Evolutionary conservation across 53 echinoderm and acorn worm species (phyloP).

Genomic region (Luidia sarsii): DNA sequence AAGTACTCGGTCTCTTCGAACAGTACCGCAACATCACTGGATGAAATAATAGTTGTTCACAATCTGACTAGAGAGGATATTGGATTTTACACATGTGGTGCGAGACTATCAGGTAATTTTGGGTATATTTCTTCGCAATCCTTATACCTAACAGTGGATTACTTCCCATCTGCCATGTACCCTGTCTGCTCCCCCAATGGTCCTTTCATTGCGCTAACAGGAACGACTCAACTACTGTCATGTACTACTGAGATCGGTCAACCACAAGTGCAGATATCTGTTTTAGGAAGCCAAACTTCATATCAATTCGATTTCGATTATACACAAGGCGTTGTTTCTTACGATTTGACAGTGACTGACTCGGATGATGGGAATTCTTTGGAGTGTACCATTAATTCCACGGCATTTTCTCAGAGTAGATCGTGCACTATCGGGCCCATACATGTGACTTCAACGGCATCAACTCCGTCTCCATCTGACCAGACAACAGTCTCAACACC

Average conservation of each 20-base stretch:
- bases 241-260: constrained; percentile 26
- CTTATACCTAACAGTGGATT: not conserved
- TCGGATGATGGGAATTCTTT: not conserved
- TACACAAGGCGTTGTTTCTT: too few species aligned
- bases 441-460: too few species aligned
- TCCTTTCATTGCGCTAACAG: constrained; percentile 12
- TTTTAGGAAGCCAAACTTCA: not conserved
- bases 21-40: not conserved
- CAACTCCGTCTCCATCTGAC: too few species aligned
- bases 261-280: not conserved
- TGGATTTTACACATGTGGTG: not conserved
- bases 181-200: constrained; percentile 25
- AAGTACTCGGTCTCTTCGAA: too few species aligned
- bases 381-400: constrained; percentile 1
- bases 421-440: constrained; percentile 35
- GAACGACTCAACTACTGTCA: constrained; percentile 4
- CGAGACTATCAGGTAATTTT: not conserved
- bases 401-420: not conserved
- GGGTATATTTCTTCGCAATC: too few species aligned
- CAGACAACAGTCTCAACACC: too few species aligned
- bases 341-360: not conserved
- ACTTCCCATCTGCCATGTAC: constrained; percentile 20
- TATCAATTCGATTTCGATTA: not conserved
- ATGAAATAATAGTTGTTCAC: not conserved
- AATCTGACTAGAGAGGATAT: not conserved